Percentiles rank a stretch among this genome's conserved stretches.
phyloP scores from a whole-genome alignment of 2,888 invertebrate species.

The Drosophila helvetica region DNA sequence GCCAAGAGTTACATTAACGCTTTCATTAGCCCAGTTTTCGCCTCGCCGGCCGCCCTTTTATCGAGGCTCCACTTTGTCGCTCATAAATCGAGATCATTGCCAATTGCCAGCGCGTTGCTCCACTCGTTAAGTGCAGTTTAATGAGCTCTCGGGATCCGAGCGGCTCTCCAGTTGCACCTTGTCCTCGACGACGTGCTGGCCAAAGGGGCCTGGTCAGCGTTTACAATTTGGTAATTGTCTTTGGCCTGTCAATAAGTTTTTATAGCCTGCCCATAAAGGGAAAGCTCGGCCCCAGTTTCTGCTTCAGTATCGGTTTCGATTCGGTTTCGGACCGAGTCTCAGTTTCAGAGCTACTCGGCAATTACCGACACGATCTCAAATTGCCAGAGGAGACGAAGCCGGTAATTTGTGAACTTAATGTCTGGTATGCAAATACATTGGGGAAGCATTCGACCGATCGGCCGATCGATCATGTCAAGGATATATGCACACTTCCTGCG shows the following conservation, averaged over 20 bases:
- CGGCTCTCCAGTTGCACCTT: conserved; percentile 14
- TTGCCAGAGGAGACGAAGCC: conserved; percentile 46
- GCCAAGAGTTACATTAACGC: conserved; percentile 63
- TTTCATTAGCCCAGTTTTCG: conserved; percentile 77
- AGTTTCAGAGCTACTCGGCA: conserved; percentile 35
- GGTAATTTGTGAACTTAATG: conserved; percentile 60
- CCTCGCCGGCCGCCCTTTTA: conserved; percentile 56
- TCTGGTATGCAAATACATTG: conserved; percentile 55
- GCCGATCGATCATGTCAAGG: conserved; percentile 24
- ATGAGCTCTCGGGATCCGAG: conserved; percentile 53
- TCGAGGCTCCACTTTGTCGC: conserved; percentile 54
- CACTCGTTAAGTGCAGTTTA: conserved; percentile 70
- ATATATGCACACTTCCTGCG: conserved; percentile 20
- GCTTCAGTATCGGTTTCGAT: not conserved
- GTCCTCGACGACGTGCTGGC: conserved; percentile 61
- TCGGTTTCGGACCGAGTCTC: conserved; percentile 8
- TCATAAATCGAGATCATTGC: conserved; percentile 69
- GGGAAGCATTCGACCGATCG: conserved; percentile 1
- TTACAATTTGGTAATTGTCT: conserved; percentile 67
- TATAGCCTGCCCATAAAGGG: conserved; percentile 61
- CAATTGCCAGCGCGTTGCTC: conserved; percentile 53
- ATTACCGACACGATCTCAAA: conserved; percentile 72
- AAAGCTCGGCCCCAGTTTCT: conserved; percentile 44
- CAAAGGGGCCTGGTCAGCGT: conserved; percentile 57
- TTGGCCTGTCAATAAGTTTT: conserved; percentile 74